Base-by-base conservation (phyloP, 2,797 vertebrate genomes). In the Phrynocephalus vlangalii region DNA sequence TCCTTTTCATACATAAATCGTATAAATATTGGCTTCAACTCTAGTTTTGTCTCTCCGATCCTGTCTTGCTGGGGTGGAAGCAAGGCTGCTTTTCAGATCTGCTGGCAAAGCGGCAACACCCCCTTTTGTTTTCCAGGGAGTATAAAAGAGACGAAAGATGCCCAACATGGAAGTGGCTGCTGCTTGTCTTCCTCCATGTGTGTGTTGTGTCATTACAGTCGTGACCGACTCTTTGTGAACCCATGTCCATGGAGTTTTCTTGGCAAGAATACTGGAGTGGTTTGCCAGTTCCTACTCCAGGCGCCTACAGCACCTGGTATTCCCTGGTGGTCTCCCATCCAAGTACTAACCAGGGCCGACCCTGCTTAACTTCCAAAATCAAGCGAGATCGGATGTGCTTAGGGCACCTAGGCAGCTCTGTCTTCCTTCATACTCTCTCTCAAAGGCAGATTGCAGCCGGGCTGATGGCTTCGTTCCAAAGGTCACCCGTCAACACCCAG, bases 61-160 rank as follows among this genome's bases (percentile, higher is more conserved):
- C 44, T 68, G 24, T 8, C 63, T 60, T 18, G 33, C 9, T 63
- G 48, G 70, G 13, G 52, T 60, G 30, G 76, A 33, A 0, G 26
- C 44, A 56, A n/a, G 1, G 24, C 33, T 63, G 3, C 30, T 56
- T 71, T 72, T 82, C 11, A 75, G 26, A 60, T 3, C 72, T 78
- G 86, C 82, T 24, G 86, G 22, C 44, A 70, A 5, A 82, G 22
- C 48, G 48, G 33, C 90, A 5, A n/a, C 73, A 92, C 88, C 73
- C 38, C 73, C 84, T 52, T 20, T 78, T 48, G 11, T 84, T 52
- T 88, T 87, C n/a, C 85, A 87, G 63, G 75, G 82, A 87, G 82
- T 84, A 44, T 44, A 24, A 30, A 24, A 30, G 15, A 66, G 63
- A 5, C 5, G 28, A 68, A 13, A n/a, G 71, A 83, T 89, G n/a